Base-by-base conservation (phyloP, 2,888 invertebrate genomes). In the Cistogaster globosa region DNA sequence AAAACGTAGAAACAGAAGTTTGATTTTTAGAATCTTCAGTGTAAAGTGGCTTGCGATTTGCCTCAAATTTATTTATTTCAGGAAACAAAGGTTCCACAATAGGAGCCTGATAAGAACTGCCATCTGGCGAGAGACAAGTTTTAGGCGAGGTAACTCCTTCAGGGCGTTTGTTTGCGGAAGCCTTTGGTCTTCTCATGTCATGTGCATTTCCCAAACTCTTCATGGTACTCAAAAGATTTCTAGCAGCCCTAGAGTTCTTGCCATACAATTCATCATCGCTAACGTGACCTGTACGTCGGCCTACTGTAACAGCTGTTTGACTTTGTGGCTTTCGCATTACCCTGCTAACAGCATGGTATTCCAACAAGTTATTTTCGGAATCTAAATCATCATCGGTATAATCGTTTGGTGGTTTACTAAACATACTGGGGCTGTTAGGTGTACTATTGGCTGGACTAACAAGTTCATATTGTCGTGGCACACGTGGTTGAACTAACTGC, bases 321-420 rank as follows among this genome's bases (percentile, higher is more conserved):
- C 95, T 94, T 82, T 95, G 94, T 0, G 96, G 96, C 0, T 95
- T 96, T 68, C 94, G 93, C 96, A 96, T 96, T n/a, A 96, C 96
- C 89, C 94, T 95, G 67, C 95, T 95, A 84, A 96, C 95, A 62
- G 95, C 95, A 79, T 93, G 93, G 89, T 95, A 95, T 90, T 95
- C 95, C 18, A 94, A 94, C 51, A 94, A 91, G 83, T 92, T 92
- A n/a, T 45, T 71, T 76, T 92, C 93, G 32, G 93, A 92, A 58
- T 92, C 93, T 72, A 91, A 89, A 62, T 91, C 91, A 69, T 90
- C 89, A 63, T 92, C 92, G 1, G 88, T 88, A n/a, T 22, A 78
- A 48, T 83, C 83, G 76, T 84, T 89, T 55, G 84, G 71, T 16
- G 84, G 89, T 72, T 87, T 88, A 11, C 88, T 90, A 81, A 88